Conservation (phyloP, 2,888 invertebrate genomes). For the Stenodema calcarata region DNA sequence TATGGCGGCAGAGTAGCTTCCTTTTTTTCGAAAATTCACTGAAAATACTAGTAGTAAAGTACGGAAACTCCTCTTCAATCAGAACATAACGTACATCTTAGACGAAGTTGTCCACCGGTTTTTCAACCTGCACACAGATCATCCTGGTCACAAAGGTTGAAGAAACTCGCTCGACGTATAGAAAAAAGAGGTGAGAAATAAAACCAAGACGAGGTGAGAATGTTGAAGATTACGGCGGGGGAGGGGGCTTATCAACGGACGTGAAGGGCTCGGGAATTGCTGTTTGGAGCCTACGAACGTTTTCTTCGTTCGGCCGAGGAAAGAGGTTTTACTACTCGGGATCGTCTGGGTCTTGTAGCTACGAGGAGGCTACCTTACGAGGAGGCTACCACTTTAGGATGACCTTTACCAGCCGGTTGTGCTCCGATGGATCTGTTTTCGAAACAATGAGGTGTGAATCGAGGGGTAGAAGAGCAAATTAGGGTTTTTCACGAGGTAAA, state of each 20-base stretch:
- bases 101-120: too few relatives aligned
- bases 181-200: not conserved
- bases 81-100: too few relatives aligned
- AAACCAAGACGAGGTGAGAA: not conserved
- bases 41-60: too few relatives aligned
- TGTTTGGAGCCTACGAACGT: not conserved
- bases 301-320: not conserved
- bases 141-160: not conserved
- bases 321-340: not conserved
- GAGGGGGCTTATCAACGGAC: not conserved
- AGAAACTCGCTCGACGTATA: not conserved
- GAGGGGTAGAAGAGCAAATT: too few relatives aligned
- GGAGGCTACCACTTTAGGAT: not conserved
- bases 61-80: too few relatives aligned
- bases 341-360: not conserved
- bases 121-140: too few relatives aligned
- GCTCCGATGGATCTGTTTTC: not conserved
- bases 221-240: not conserved
- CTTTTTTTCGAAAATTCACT: too few relatives aligned
- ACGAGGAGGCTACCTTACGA: not conserved
- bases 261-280: not conserved
- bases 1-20: too few relatives aligned
- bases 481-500: too few relatives aligned
- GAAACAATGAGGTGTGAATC: not conserved
- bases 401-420: not conserved